phyloP scores from a whole-genome alignment of 2,113 vertebrate genomes.

The Neotragus pygmaeus region DNA sequence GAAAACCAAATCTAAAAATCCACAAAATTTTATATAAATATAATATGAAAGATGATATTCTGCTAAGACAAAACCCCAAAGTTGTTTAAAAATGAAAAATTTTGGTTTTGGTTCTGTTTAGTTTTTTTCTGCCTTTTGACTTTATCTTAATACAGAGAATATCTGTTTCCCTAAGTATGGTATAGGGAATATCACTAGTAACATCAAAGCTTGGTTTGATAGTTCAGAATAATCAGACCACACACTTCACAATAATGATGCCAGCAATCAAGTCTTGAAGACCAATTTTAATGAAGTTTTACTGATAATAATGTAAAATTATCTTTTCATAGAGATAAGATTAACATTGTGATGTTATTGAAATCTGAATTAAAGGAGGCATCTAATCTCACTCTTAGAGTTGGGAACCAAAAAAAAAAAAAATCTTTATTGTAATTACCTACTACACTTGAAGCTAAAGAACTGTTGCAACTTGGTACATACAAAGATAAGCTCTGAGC shows the following conservation, averaged over 20 bases:
- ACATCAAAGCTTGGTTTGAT: background rate
- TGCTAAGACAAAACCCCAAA: background rate
- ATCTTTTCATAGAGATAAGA: constrained; percentile 31
- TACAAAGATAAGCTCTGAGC: background rate
- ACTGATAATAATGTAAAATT: constrained; percentile 41
- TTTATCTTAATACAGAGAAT: background rate
- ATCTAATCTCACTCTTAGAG: constrained; percentile 20
- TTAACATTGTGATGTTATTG: background rate
- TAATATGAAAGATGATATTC: constrained; percentile 2
- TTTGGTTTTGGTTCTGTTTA: constrained; percentile 31
- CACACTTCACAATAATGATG: background rate
- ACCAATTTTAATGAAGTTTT: constrained; percentile 40
- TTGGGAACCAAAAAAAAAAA: constrained; percentile 11
- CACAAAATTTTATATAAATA: background rate
- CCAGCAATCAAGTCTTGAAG: background rate
- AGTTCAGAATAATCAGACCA: background rate
- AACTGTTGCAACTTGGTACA: background rate
- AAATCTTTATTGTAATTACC: background rate
- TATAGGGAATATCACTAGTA: background rate
- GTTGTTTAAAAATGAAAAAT: constrained; percentile 22
- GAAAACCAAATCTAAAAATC: background rate
- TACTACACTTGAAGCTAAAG: background rate
- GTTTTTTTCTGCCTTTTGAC: constrained; percentile 30
- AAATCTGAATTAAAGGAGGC: constrained; percentile 32
- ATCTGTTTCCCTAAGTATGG: background rate